Conservation (phyloP, 2,797 vertebrate species). For the Sebastes minor region DNA sequence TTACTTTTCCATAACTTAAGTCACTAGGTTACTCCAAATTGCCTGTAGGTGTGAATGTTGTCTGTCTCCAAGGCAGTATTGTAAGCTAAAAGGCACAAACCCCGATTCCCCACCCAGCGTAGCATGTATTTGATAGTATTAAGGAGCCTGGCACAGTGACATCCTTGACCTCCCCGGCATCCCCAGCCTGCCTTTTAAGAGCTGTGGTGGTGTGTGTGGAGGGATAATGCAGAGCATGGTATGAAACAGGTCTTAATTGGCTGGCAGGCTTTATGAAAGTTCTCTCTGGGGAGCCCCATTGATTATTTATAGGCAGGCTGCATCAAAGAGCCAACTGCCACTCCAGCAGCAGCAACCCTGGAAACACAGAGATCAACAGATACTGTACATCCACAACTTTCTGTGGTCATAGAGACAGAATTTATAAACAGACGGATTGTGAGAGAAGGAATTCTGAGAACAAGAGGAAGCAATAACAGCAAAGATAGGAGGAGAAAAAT, state of each 20-base stretch:
- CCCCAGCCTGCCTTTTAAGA: constrained; percentile 38
- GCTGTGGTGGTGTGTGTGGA: constrained; percentile 34
- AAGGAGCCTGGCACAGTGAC: constrained; percentile 33
- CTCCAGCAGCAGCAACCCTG: constrained; percentile 52
- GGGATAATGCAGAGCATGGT: constrained; percentile 50
- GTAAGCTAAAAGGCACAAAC: constrained; percentile 8
- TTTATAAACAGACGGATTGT: constrained; percentile 15
- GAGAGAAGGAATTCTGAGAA: constrained; percentile 5
- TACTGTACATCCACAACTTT: constrained; percentile 40
- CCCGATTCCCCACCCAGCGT: background rate
- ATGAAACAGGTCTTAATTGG: constrained; percentile 74
- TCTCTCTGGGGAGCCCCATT: constrained; percentile 65
- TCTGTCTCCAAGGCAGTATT: background rate
- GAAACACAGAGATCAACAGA: constrained; percentile 56
- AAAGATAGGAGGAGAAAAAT: constrained; percentile 1
- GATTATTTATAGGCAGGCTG: constrained; percentile 77
- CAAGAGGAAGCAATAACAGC: background rate
- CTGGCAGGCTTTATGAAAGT: constrained; percentile 68
- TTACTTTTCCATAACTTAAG: too few species aligned
- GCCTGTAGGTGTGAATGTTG: too few species aligned
- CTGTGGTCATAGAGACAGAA: constrained; percentile 27
- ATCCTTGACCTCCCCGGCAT: constrained; percentile 53
- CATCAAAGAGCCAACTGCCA: constrained; percentile 75
- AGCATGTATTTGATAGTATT: constrained; percentile 28
- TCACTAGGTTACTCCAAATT: too few species aligned